Conservation (phyloP, 1,140 invertebrate genomes). For the Panagrolaimus sp. region DNA sequence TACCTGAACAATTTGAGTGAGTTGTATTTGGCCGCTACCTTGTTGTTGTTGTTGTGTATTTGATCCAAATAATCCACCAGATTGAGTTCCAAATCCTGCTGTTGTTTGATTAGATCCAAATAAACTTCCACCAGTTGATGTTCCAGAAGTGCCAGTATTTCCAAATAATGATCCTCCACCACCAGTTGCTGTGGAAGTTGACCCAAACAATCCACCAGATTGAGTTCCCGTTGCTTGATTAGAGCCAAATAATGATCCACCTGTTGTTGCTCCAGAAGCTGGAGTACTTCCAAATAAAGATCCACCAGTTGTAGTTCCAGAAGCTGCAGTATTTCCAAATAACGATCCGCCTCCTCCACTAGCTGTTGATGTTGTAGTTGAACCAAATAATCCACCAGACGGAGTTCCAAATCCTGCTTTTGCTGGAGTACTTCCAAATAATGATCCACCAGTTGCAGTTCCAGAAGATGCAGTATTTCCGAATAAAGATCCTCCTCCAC, state of each 20-base stretch:
- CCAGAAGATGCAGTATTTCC: background rate
- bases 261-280: background rate
- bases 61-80: too few relatives aligned
- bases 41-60: background rate
- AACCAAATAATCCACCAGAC: too few relatives aligned
- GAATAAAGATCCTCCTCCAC: background rate
- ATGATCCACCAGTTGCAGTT: background rate
- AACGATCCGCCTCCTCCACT: background rate
- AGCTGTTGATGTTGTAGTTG: background rate
- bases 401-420: too few relatives aligned
- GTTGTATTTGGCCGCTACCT: background rate
- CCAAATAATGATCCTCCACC: background rate
- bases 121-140: background rate
- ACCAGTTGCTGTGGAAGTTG: background rate
- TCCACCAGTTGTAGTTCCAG: background rate
- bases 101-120: background rate
- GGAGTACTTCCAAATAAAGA: background rate
- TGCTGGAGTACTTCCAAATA: background rate
- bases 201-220: background rate
- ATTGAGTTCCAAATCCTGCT: background rate
- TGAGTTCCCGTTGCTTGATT: background rate
- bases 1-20: background rate
- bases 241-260: too few relatives aligned
- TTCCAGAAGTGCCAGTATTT: background rate
- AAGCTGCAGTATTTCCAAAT: constrained; percentile 2